These are phyloP conservation scores for Montifringilla adamsi DNA, from an alignment of 2,113 vertebrate species.

Conservation along the genomic window DNA sequence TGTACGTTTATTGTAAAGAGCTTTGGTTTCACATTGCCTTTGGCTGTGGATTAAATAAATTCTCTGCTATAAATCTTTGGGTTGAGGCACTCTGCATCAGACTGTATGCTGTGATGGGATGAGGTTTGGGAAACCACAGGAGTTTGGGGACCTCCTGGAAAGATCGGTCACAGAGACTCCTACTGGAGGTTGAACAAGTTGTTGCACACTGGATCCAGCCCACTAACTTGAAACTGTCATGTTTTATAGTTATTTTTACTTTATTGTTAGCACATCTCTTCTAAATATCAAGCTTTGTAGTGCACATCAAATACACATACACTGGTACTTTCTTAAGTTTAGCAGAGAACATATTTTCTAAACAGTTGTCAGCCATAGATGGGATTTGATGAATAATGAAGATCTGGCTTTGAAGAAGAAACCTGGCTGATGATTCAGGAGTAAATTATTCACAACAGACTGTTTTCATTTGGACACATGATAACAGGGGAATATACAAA, in stretches of 20 bases:
- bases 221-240: neutral
- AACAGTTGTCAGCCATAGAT: neutral
- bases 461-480: slow-evolving; percentile 34
- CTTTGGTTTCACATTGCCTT: neutral
- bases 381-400: neutral
- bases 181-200: neutral
- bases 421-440: neutral
- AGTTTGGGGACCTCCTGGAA: neutral
- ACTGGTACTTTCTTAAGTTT: neutral
- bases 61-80: neutral
- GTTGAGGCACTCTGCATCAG: neutral
- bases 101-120: neutral
- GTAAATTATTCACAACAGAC: slow-evolving; percentile 29
- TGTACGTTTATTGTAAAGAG: neutral
- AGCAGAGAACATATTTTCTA: neutral
- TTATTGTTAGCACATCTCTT: neutral
- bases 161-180: neutral
- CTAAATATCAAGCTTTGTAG: neutral
- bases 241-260: neutral
- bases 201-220: neutral
- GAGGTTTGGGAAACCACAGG: neutral
- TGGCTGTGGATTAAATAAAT: neutral
- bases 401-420: neutral
- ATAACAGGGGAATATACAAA: neutral
- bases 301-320: neutral